These are phyloP conservation scores for Verasper variegatus DNA, from an alignment of 2,113 vertebrate species.

Conservation along the genomic window DNA sequence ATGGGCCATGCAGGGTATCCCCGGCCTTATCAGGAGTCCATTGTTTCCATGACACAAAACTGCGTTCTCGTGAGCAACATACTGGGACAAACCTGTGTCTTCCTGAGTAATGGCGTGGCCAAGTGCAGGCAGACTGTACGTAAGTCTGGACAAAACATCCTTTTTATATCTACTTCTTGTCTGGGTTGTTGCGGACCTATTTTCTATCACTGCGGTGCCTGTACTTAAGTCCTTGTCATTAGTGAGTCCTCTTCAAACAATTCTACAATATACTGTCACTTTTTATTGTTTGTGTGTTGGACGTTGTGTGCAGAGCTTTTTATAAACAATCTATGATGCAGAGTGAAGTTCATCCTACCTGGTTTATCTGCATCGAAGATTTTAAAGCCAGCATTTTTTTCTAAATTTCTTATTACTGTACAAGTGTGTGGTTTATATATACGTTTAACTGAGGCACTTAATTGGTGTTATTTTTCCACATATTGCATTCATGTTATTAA, in stretches of 20 bases:
- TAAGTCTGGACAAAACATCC: constrained; percentile 81
- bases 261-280: not conserved
- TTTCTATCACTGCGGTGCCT: not conserved
- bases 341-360: not conserved
- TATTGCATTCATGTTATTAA: no score
- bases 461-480: no score
- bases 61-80: constrained; percentile 87
- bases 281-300: not conserved
- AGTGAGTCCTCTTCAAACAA: no score
- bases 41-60: constrained; percentile 88
- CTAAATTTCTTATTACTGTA: no score
- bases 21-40: constrained; percentile 83
- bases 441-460: no score
- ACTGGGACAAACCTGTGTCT: constrained; percentile 89
- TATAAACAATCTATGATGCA: no score
- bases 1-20: constrained; percentile 69
- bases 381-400: not conserved
- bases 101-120: constrained; percentile 88
- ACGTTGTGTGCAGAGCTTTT: no score
- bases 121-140: constrained; percentile 91
- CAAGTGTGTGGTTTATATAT: no score
- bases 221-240: no score
- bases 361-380: not conserved
- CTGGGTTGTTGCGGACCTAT: not conserved
- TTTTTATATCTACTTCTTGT: not conserved